Percentiles rank a stretch among this genome's conserved stretches.
These are phyloP conservation scores for Microchrysa polita DNA, from an alignment of 2,888 invertebrate species.

Conservation along the genomic window DNA sequence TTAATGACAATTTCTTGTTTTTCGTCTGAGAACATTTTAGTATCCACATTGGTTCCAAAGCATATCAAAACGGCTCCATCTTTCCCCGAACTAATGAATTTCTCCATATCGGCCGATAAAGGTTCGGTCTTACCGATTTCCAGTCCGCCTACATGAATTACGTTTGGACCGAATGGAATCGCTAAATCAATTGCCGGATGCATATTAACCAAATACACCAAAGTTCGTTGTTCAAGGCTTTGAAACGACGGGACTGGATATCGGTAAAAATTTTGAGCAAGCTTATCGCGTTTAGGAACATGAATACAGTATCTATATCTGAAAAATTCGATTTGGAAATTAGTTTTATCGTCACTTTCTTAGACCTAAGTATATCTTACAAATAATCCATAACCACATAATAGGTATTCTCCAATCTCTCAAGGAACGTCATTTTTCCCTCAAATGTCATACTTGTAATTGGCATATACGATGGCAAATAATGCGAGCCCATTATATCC, in stretches of 20 bases:
- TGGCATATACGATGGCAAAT: slow-evolving; percentile 53
- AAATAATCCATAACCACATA: neutral
- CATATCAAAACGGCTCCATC: slow-evolving; percentile 55
- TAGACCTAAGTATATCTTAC: slow-evolving; percentile 26
- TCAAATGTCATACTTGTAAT: neutral
- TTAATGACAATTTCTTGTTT: slow-evolving; percentile 51
- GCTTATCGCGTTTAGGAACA: slow-evolving; percentile 34
- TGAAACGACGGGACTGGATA: slow-evolving; percentile 2
- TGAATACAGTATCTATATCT: slow-evolving; percentile 45
- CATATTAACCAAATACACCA: slow-evolving; percentile 50
- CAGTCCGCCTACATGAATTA: slow-evolving; percentile 53
- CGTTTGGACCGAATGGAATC: slow-evolving; percentile 50
- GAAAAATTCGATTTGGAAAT: too few species aligned
- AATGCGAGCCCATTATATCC: slow-evolving; percentile 50
- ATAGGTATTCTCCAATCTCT: slow-evolving; percentile 16
- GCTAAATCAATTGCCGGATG: slow-evolving; percentile 49
- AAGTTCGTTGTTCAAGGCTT: slow-evolving; percentile 26
- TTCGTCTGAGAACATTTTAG: slow-evolving; percentile 45
- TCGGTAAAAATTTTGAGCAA: neutral
- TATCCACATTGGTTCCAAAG: slow-evolving; percentile 53
- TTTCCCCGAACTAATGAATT: slow-evolving; percentile 51
- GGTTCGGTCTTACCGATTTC: slow-evolving; percentile 51
- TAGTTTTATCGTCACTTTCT: too few species aligned
- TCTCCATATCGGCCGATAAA: slow-evolving; percentile 47
- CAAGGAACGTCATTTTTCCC: slow-evolving; percentile 15